phyloP scores from a whole-genome alignment of 2,888 invertebrate genomes.

The Drosophila antonietae region DNA sequence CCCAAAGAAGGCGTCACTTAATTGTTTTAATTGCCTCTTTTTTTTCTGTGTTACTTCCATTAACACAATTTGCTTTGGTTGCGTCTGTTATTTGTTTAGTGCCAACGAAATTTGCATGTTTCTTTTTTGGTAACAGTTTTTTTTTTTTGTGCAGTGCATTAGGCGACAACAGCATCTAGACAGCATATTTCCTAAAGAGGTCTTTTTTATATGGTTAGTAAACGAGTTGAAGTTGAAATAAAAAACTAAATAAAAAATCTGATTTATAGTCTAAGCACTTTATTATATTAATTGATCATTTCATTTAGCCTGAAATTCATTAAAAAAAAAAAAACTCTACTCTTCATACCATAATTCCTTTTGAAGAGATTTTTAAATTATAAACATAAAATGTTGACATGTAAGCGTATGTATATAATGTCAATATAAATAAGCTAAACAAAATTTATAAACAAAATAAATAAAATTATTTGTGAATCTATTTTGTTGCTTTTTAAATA shows the following conservation, averaged over 20 bases:
- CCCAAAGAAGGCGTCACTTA: constrained; percentile 59
- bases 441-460: too few species aligned
- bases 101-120: constrained; percentile 53
- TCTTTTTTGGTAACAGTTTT: constrained; percentile 32
- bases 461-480: too few species aligned
- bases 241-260: background rate
- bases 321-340: too few species aligned
- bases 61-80: constrained; percentile 70
- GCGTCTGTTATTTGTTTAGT: constrained; percentile 55
- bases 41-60: constrained; percentile 52
- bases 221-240: background rate
- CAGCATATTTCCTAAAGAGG: background rate
- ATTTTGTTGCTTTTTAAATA: too few species aligned
- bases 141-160: constrained; percentile 37
- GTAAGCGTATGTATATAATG: too few species aligned
- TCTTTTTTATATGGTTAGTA: too few species aligned
- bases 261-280: background rate
- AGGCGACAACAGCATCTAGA: constrained; percentile 26
- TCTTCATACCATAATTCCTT: too few species aligned
- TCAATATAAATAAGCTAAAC: too few species aligned
- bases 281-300: too few species aligned
- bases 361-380: too few species aligned
- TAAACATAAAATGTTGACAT: too few species aligned
- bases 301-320: too few species aligned
- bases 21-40: constrained; percentile 72